phyloP scores from a whole-genome alignment of 2,797 vertebrate species.

The Vipera ursinii region DNA sequence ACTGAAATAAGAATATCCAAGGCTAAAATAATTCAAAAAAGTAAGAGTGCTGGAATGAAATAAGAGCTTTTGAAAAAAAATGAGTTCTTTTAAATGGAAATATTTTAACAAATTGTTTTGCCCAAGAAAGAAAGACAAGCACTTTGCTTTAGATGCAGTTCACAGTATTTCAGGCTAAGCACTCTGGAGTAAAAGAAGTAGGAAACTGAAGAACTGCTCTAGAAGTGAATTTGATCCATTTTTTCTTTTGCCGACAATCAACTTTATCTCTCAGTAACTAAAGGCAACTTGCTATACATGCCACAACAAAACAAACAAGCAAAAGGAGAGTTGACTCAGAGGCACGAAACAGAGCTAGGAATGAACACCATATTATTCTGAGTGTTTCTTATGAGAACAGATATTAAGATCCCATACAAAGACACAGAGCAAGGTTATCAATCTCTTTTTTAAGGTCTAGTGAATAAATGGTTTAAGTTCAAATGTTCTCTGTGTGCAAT shows the following conservation, averaged over 20 bases:
- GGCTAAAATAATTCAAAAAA: not conserved
- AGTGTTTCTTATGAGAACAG: slow-evolving; percentile 40
- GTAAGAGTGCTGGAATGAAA: not conserved
- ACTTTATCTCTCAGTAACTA: slow-evolving; percentile 41
- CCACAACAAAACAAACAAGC: slow-evolving; percentile 12
- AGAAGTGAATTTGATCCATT: slow-evolving; percentile 26
- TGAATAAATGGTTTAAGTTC: slow-evolving; percentile 39
- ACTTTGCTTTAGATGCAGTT: slow-evolving; percentile 24
- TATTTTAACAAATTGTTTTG: slow-evolving; percentile 26
- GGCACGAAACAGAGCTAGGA: slow-evolving; percentile 42
- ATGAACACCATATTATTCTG: slow-evolving; percentile 41
- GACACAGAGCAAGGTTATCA: slow-evolving; percentile 34
- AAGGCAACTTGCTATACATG: slow-evolving; percentile 20
- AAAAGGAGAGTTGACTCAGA: slow-evolving; percentile 34
- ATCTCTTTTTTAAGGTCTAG: slow-evolving; percentile 42
- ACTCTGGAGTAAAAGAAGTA: slow-evolving; percentile 1
- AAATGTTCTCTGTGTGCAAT: not conserved
- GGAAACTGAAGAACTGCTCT: slow-evolving; percentile 9
- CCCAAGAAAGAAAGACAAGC: slow-evolving; percentile 32
- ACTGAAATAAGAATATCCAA: not conserved
- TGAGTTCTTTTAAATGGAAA: slow-evolving; percentile 19
- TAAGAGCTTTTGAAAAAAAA: not conserved
- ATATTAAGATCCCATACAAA: slow-evolving; percentile 37
- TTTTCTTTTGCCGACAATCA: slow-evolving; percentile 41
- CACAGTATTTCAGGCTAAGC: slow-evolving; percentile 40